phyloP scores from a whole-genome alignment of 2,113 vertebrate genomes.

The Heliornis fulica region DNA sequence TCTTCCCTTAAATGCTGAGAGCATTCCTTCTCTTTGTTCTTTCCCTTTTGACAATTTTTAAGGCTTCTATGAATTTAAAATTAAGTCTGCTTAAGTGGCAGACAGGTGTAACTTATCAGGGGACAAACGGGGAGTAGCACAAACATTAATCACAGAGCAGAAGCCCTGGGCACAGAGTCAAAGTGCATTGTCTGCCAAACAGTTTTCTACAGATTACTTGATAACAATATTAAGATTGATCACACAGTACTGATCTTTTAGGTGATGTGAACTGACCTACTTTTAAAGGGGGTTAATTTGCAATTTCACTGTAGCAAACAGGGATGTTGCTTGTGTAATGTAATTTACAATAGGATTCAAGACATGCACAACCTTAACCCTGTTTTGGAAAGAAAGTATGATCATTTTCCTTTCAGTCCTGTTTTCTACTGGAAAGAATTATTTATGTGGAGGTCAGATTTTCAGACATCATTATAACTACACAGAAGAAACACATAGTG shows the following conservation, averaged over 20 bases:
- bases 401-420: not conserved
- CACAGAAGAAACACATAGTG: not conserved
- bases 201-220: conserved; percentile 24
- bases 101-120: conserved; percentile 8
- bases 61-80: not conserved
- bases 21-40: not conserved
- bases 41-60: not conserved
- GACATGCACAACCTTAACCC: not conserved
- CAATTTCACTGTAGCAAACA: conserved; percentile 29
- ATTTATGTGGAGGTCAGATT: not conserved
- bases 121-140: not conserved
- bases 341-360: conserved; percentile 11
- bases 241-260: not conserved
- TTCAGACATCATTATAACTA: not conserved
- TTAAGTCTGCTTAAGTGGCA: not conserved
- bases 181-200: not conserved
- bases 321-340: conserved; percentile 11
- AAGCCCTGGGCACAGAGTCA: not conserved
- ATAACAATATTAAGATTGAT: conserved; percentile 49
- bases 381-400: not conserved
- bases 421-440: not conserved
- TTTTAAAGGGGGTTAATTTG: conserved; percentile 52
- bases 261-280: conserved; percentile 23
- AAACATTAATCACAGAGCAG: conserved; percentile 37
- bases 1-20: not conserved